phyloP scores from a whole-genome alignment of 1,140 invertebrate species.

The Copidosoma floridanum region DNA sequence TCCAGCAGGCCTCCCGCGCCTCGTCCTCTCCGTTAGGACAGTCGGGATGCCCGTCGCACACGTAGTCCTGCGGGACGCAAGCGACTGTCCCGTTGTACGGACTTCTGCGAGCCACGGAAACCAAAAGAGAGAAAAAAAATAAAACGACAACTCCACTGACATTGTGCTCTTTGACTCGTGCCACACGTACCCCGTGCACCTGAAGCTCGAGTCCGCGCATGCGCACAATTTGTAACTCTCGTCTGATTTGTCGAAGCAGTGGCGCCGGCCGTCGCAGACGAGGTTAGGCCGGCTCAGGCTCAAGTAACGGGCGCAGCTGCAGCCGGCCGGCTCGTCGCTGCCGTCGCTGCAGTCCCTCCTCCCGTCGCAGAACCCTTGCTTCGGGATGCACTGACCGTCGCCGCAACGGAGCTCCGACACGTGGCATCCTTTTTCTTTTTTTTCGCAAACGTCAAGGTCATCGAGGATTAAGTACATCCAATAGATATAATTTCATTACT shows the following conservation, averaged over 20 bases:
- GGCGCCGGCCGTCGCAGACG: conserved; percentile 74
- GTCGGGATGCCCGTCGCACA: conserved; percentile 70
- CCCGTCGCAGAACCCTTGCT: conserved; percentile 67
- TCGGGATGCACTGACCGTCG: conserved; percentile 67
- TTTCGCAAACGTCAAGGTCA: too few species aligned
- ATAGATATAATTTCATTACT: conserved; percentile 26
- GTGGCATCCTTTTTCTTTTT: conserved; percentile 63
- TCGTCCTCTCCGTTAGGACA: conserved; percentile 73
- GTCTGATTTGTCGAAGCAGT: conserved; percentile 79
- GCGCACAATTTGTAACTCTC: conserved; percentile 67
- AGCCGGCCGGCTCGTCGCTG: conserved; percentile 69
- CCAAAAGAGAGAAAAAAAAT: too few species aligned
- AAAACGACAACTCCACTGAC: too few species aligned
- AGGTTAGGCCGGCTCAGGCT: conserved; percentile 62
- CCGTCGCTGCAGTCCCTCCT: conserved; percentile 68
- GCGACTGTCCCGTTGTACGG: not conserved
- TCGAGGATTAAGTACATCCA: too few species aligned
- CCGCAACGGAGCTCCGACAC: conserved; percentile 64
- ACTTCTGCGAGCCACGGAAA: conserved; percentile 18
- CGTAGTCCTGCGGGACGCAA: conserved; percentile 68
- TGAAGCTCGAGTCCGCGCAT: conserved; percentile 58
- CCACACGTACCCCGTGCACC: conserved; percentile 51
- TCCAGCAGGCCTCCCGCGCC: conserved; percentile 55
- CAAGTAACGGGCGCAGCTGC: conserved; percentile 68
- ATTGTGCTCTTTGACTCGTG: too few species aligned